Evolutionary conservation across 2,888 invertebrate species (phyloP).

Genomic region (Troglohyphantes excavatus): DNA sequence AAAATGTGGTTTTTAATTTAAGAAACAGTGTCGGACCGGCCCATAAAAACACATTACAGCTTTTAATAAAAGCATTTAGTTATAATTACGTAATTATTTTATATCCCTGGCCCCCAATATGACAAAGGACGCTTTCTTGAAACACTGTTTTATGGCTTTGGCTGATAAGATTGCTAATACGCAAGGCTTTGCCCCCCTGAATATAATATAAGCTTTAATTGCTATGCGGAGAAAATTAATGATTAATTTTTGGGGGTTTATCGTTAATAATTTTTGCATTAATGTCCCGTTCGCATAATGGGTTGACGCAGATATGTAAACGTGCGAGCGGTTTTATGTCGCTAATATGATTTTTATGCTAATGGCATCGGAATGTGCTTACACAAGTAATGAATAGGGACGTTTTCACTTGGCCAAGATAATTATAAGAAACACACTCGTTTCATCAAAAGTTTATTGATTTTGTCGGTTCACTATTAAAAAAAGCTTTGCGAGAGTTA

Average conservation of each 20-base stretch:
- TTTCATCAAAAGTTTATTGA: neutral
- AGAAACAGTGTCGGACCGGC: conserved; percentile 36
- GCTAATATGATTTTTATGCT: conserved; percentile 61
- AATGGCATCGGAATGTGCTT: conserved; percentile 18
- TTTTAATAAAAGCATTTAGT: conserved; percentile 74
- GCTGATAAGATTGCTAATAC: conserved; percentile 43
- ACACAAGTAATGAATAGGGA: conserved; percentile 10
- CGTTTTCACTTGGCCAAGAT: neutral
- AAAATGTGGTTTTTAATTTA: conserved; percentile 41
- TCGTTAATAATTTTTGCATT: conserved; percentile 60
- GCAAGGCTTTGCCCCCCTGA: neutral
- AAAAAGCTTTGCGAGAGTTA: neutral
- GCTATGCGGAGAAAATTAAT: conserved; percentile 63
- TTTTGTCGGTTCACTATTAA: neutral
- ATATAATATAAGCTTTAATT: conserved; percentile 68
- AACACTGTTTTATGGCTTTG: conserved; percentile 67
- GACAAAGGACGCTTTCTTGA: conserved; percentile 57
- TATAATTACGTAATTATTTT: conserved; percentile 78
- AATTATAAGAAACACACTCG: conserved; percentile 32
- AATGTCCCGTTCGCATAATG: conserved; percentile 43
- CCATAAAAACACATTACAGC: conserved; percentile 69
- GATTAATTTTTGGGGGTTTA: conserved; percentile 42
- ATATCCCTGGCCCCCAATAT: conserved; percentile 50
- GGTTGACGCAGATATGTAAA: conserved; percentile 9
- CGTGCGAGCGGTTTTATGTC: conserved; percentile 24